Evolutionary conservation across 1,140 invertebrate species (phyloP), one percentile per base, ranked within the genome.

Genomic region (Linepithema humile): DNA sequence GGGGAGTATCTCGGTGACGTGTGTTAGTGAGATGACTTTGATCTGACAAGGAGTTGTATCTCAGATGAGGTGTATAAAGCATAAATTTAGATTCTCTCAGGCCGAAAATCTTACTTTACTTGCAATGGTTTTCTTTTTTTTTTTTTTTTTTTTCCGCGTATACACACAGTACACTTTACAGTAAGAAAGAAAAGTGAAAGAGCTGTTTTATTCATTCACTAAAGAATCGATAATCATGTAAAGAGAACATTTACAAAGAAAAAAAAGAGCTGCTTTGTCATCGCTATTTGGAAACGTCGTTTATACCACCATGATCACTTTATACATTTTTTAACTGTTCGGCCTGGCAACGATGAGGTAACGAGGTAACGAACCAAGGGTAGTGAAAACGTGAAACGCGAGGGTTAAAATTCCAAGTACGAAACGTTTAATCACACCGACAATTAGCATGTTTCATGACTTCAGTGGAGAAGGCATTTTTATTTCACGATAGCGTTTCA

Each of bases 391-490:
- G 80, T 83, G 87, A 80, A 74, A 85, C 60, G 72, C 75, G 83
- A 90, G 91, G 91, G 92, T 91, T 91, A 90, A 91, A 89, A 84
- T 94, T 94, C 93, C 82, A 75, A 85, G 93, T 93, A 94, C 87
- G 88, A 90, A 91, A 89, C 91, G 89, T 92, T 94, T 94, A 93
- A 94, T 93, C 92, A 93, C 85, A 83, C 17, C 80, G 85, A 90
- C 92, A 93, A 94, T 93, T 94, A 94, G 92, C 88, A 91, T 91
- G 93, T 93, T 93, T 93, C 93, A 93, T 91, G 90, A 70, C 29
- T 43, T 50, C n/a, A n/a, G n/a, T n/a, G n/a, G n/a, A n/a, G n/a
- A n/a, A n/a, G n/a, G n/a, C n/a, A 88, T 90, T 89, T 91, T 88
- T 90, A 91, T 92, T 70, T 32, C 6, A 10, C 26, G 12, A 48